These are phyloP conservation scores for Pandemis heparana DNA, from an alignment of 2,888 invertebrate genomes.

Conservation along the genomic window DNA sequence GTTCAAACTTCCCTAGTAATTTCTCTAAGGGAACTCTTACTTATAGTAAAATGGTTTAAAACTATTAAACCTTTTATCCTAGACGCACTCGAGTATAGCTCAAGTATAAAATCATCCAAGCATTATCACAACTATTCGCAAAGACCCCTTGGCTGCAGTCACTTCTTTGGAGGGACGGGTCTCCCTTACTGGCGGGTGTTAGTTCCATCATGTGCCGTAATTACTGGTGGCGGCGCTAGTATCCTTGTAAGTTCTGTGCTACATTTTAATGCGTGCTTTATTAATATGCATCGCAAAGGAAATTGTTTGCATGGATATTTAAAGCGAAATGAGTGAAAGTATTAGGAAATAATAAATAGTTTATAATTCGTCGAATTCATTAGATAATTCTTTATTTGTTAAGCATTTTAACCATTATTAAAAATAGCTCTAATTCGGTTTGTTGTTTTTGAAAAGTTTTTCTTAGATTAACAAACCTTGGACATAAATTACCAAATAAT, in stretches of 20 bases:
- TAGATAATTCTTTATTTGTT: too few relatives aligned
- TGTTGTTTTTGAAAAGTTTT: neutral
- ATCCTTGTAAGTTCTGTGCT: conserved; percentile 54
- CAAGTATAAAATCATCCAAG: conserved; percentile 59
- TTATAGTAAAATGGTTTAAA: conserved; percentile 51
- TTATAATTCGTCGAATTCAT: too few relatives aligned
- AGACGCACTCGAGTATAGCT: conserved; percentile 52
- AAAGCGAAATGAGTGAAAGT: neutral
- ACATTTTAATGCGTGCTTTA: conserved; percentile 58
- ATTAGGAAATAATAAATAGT: neutral
- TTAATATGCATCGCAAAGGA: neutral
- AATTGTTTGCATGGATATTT: neutral
- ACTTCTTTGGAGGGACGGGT: conserved; percentile 42
- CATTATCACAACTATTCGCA: conserved; percentile 49
- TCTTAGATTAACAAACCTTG: neutral
- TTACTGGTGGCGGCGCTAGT: conserved; percentile 57
- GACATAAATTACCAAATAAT: conserved; percentile 25
- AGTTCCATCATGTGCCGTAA: conserved; percentile 57
- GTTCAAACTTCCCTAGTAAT: conserved; percentile 12
- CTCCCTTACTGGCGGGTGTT: conserved; percentile 45
- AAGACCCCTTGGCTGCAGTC: conserved; percentile 43
- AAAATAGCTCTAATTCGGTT: neutral
- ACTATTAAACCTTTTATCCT: conserved; percentile 63
- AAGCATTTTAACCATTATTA: too few relatives aligned
- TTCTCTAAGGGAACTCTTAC: conserved; percentile 23